Evolutionary conservation across 1,140 invertebrate genomes (phyloP).

Genomic region (Euwallacea similis): DNA sequence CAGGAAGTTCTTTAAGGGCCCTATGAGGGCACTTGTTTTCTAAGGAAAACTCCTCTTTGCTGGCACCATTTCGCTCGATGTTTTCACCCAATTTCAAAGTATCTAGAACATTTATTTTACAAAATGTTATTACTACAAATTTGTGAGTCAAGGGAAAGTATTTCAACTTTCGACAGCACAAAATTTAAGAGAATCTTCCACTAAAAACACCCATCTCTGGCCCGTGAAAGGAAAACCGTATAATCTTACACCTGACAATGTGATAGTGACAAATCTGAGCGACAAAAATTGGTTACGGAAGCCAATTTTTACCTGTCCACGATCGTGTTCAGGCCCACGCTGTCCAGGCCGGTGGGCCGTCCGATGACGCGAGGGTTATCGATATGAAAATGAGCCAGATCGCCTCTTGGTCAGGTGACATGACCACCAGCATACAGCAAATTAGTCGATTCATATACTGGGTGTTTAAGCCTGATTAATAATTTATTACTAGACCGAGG

Average conservation of each 20-base stretch:
- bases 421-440: slow-evolving; percentile 32
- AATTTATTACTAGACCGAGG: slow-evolving; percentile 5
- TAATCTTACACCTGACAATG: slow-evolving; percentile 8
- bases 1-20: no score
- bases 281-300: slow-evolving; percentile 25
- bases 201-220: not conserved
- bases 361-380: slow-evolving; percentile 31
- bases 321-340: slow-evolving; percentile 28
- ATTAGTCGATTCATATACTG: slow-evolving; percentile 31
- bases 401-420: slow-evolving; percentile 34
- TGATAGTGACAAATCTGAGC: slow-evolving; percentile 16
- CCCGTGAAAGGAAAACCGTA: not conserved
- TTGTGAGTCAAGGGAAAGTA: no score
- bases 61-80: no score
- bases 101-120: no score
- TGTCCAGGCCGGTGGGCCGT: slow-evolving; percentile 13
- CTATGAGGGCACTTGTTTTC: no score
- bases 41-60: no score
- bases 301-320: slow-evolving; percentile 37
- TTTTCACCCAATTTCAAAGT: no score
- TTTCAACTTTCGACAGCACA: no score
- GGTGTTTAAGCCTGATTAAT: slow-evolving; percentile 12
- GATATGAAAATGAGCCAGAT: slow-evolving; percentile 37
- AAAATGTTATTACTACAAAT: no score
- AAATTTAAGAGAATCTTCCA: no score